Base-by-base conservation (phyloP, 2,888 invertebrate species). In the Sinelater perroti region DNA sequence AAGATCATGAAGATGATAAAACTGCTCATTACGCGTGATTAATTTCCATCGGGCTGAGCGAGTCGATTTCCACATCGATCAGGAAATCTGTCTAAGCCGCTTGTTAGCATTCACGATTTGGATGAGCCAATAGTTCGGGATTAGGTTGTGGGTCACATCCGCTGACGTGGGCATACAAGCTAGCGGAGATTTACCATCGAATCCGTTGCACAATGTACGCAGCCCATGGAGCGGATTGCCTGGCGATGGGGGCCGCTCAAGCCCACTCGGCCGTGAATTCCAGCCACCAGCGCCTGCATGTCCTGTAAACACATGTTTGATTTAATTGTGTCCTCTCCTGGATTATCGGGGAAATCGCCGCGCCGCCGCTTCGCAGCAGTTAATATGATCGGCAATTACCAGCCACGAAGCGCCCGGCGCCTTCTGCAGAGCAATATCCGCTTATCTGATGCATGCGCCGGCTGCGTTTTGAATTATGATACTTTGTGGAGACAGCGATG, bases 361-460 rank as follows among this genome's bases (percentile, higher is more conserved):
- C 10, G 14, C 24, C 24, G 24, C 40, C 24, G 24, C 20, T 40
- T 16, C 7, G n/a, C 10, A 11, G 35, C 35, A 35, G 17, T 35
- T 35, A 7, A 38, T 33, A 21, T 31, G 42, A 33, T 20, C 53
- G 16, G 28, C 18, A 35, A 53, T 53, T 53, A 44, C 17, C 1
- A 38, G 10, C 20, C 7, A 24, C 40, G 3, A 40, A 38, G 40
- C 53, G 45, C 30, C 44, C 24, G 53, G 53, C 53, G 53, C 44
- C 53, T 53, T 42, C 20, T 50, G 16, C 21, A 30, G 53, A 24
- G 31, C 53, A 45, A 45, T 35, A 53, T 44, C 31, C 44, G 53
- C 35, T 53, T 53, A 53, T 53, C 53, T 44, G 45, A 53, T 53
- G 24, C 53, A 45, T 24, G 8, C 35, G 14, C 24, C 8, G 40